Percentiles rank a stretch among this genome's conserved stretches.
Evolutionary conservation across 2,888 invertebrate species (phyloP).

Genomic region (Sminthurinus aureus): DNA sequence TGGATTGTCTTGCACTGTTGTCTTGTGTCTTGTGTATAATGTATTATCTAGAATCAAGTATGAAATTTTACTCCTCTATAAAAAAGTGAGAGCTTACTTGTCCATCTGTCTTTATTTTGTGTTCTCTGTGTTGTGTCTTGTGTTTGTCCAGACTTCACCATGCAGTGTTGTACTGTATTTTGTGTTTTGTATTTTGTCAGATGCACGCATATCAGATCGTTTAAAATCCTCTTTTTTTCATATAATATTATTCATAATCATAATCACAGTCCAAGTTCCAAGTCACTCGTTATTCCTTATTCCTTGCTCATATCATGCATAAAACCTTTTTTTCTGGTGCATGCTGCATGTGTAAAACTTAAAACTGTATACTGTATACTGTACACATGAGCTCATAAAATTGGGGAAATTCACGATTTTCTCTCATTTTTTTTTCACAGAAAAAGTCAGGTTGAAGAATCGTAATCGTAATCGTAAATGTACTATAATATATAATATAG

Average conservation of each 20-base stretch:
- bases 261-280: too few species aligned
- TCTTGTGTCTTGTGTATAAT: neutral
- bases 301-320: too few species aligned
- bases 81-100: neutral
- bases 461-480: too few species aligned
- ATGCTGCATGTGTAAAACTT: too few species aligned
- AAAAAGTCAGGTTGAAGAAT: too few species aligned
- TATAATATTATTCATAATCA: too few species aligned
- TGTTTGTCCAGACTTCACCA: neutral
- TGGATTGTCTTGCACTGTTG: neutral
- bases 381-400: neutral
- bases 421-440: neutral
- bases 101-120: neutral
- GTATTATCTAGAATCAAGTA: neutral
- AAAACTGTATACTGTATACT: too few species aligned
- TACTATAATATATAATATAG: too few species aligned
- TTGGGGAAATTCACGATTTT: neutral
- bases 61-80: neutral
- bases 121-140: neutral
- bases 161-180: neutral
- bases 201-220: neutral
- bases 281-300: too few species aligned
- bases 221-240: too few species aligned
- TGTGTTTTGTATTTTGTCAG: neutral
- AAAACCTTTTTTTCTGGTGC: too few species aligned